Base-by-base conservation (phyloP, 1,140 invertebrate species). In the Dreissena polymorpha region DNA sequence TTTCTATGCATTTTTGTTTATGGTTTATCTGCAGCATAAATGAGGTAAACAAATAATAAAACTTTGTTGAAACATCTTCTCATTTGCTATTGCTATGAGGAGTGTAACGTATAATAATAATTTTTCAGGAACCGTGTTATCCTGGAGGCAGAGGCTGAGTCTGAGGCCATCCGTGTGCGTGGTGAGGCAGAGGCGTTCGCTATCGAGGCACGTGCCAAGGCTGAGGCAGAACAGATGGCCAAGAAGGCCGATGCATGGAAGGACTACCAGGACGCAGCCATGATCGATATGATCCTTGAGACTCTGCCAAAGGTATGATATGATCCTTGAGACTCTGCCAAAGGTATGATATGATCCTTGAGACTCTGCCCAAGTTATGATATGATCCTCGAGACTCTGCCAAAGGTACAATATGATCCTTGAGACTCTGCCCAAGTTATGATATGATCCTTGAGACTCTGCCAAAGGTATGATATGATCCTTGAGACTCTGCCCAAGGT, bases 171-270 rank as follows among this genome's bases (percentile, higher is more conserved):
- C 25, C 94, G 95, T 90, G 83, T 94, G 75, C 90, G 95, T 74
- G 97, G 96, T 13, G 97, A 98, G 92, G 98, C 98, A 12, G 97
- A 99, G 93, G 98, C 98, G 0, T 98, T 95, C 93, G 97, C 98
- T 25, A 97, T 99, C 90, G 95, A 97, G 88, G 97, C 97, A 1
- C 98, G 98, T 92, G 98, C 98, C 0, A 97, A 96, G 88, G 98
- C 98, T 13, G 98, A 99, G 91, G 97, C 98, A 8, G 97, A 98
- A 93, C 97, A 98, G 94, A 98, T 99, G 96, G 95, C 96, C 0
- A 97, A 97, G 93, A 99, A 99, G 92, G 98, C 98, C 13, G 97
- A 98, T 88, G 98, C 98, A 27, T 99, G 96, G 95, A 97, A 96
- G 90, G 97, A 99, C 90, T 99, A 99, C 91, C 97, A 97, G 86